Base-by-base conservation (phyloP, 2,113 vertebrate species). In the Microtus ochrogaster region DNA sequence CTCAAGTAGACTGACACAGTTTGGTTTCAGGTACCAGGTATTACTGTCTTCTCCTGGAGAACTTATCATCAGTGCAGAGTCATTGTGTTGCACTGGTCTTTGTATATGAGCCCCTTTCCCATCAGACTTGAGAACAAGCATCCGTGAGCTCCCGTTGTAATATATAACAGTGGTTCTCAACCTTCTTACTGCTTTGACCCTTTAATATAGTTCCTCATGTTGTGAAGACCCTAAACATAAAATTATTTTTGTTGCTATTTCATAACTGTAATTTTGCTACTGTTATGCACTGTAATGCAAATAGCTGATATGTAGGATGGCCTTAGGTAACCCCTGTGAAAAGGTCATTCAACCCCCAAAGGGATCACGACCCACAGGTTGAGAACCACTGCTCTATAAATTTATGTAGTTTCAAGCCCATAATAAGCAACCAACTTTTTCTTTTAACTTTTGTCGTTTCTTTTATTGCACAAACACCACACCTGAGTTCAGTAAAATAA, bases 401-500 rank as follows among this genome's bases (percentile, higher is more conserved):
- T 21, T 94, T 94, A 26, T 3, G 2, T 14, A 74, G 66, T 68
- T 7, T 24, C 52, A 47, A n/a, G 9, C 14, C 72, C 49, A 91
- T 24, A 47, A 90, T 28, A 79, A 76, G 13, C 14, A 89, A 33
- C 7, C 39, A 22, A 89, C 26, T 76, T 3, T 17, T 72, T 65
- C 74, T 52, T 65, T 92, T 66, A 39, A 81, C 2, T 70, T 78
- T 90, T 73, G 12, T 70, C 83, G 39, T 55, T 91, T 87, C 84
- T 91, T 95, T 92, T 49, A 94, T 74, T 74, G 5, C 6, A n/a
- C 36, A 84, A 91, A 90, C 19, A 63, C 22, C 74, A 79, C 55
- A 72, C 36, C 19, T 70, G 24, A 12, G 28, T 61, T 22, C 33
- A 39, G 19, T 73, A 4, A 86, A 63, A 47, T 22, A 73, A 49